These are phyloP conservation scores for Actinernus sp. DNA, from an alignment of 92 coral and sea anemone species.

Conservation along the genomic window DNA sequence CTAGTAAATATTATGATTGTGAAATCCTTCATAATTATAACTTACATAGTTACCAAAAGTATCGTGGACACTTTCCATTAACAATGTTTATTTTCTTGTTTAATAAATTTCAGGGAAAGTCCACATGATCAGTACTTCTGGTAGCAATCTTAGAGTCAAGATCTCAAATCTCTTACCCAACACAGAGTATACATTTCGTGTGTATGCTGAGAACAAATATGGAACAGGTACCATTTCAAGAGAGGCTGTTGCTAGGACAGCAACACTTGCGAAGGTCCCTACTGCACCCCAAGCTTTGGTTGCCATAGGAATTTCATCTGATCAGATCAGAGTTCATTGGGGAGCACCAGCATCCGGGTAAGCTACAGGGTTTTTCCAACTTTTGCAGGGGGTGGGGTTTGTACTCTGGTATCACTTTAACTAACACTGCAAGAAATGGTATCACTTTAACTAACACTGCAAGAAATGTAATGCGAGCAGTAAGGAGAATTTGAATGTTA, in stretches of 20 bases:
- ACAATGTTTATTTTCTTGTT: too few relatives aligned
- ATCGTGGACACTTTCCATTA: too few relatives aligned
- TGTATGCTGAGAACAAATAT: slow-evolving; percentile 55
- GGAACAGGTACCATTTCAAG: slow-evolving; percentile 50
- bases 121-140: slow-evolving; percentile 5
- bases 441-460: too few relatives aligned
- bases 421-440: too few relatives aligned
- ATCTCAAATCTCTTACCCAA: slow-evolving; percentile 47
- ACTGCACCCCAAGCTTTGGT: slow-evolving; percentile 62
- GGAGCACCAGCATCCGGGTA: slow-evolving; percentile 69
- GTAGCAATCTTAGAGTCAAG: slow-evolving; percentile 19
- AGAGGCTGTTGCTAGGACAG: slow-evolving; percentile 30
- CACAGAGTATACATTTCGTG: slow-evolving; percentile 44
- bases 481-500: too few relatives aligned
- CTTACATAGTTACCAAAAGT: background rate
- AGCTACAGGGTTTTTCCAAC: slow-evolving; percentile 9
- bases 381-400: too few relatives aligned
- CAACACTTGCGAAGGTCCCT: slow-evolving; percentile 27
- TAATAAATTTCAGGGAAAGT: background rate
- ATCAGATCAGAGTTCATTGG: slow-evolving; percentile 80
- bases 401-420: too few relatives aligned
- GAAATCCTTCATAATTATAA: background rate
- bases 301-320: slow-evolving; percentile 56
- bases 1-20: too few relatives aligned
- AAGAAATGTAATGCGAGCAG: too few relatives aligned